These are phyloP conservation scores for Limanda limanda DNA, from an alignment of 2,113 vertebrate species.

Conservation along the genomic window DNA sequence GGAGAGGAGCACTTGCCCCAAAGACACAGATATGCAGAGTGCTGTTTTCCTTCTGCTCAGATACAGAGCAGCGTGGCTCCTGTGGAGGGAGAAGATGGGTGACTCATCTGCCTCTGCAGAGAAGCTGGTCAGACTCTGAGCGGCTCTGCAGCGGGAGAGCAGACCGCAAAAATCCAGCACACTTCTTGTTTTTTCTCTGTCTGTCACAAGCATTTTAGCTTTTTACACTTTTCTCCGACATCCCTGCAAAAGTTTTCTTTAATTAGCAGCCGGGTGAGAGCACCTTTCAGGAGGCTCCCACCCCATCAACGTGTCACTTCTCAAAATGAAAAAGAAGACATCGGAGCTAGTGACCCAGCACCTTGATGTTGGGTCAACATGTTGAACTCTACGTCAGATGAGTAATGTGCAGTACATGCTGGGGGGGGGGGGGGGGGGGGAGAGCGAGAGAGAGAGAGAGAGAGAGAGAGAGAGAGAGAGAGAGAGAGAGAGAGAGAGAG, in stretches of 20 bases:
- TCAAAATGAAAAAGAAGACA: constrained; percentile 10
- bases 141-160: constrained; percentile 25
- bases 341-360: not conserved
- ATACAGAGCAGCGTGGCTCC: constrained; percentile 34
- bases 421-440: too few species aligned
- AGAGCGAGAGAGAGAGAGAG: not conserved
- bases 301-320: not conserved
- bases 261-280: not conserved
- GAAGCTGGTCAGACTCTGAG: constrained; percentile 19
- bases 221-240: not conserved
- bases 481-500: not conserved
- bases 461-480: too few species aligned
- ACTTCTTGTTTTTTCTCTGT: not conserved
- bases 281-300: not conserved
- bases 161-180: constrained; percentile 6
- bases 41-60: constrained; percentile 46
- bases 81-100: constrained; percentile 37
- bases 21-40: constrained; percentile 37
- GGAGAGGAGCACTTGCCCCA: constrained; percentile 31
- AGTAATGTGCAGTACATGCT: constrained; percentile 4
- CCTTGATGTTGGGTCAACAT: not conserved
- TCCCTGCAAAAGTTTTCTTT: not conserved
- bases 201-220: not conserved
- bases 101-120: constrained; percentile 48
- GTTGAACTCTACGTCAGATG: constrained; percentile 2